Base-by-base conservation (phyloP, 2,888 invertebrate species). In the Aelia acuminata region DNA sequence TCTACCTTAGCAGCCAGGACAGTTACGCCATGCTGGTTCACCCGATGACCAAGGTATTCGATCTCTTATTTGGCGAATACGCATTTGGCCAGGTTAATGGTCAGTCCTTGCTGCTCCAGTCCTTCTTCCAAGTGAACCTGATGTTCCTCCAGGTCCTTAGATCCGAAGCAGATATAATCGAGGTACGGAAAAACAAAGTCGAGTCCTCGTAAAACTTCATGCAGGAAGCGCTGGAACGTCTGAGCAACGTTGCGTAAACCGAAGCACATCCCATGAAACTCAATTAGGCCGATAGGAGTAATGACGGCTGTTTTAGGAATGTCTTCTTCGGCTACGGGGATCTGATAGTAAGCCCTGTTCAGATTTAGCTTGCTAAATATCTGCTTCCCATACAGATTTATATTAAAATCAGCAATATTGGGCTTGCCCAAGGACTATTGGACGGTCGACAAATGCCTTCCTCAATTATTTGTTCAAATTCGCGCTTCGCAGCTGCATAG, bases 301-400 rank as follows among this genome's bases (percentile, higher is more conserved):
- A 88, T 91, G 2, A 91, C 89, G 3, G 91, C 91, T 1, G 91
- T 91, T 85, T 92, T 91, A 0, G 47, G 89, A 15, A 91, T 48
- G 11, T 88, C 87, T 91, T 91, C 1, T 88, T 89, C 43, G 90
- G 91, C 47, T 89, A 90, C 75, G 89, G 91, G 3, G 90, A 91
- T 31, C 87, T 50, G n/a, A 88, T 84, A 10, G 91, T 31, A 22
- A 91, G 84, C 84, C 26, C 18, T 13, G 8, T n/a, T 48, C 5
- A 84, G 7, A 48, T 84, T 49, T 48, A 84, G 26, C n/a, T 43
- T 84, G 26, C 48, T 48, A 20, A 84, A 84, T n/a, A 84, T 22
- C 20, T 13, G 8, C 15, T 49, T 49, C 49, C 15, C 49, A 15
- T 49, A 13, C 3, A 13, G 49, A 49, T 18, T 49, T 3, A 49